Evolutionary conservation across 92 coral and sea anemone species (phyloP), one percentile per base, ranked within the genome.

Genomic region (Phenganax stokvisi): DNA sequence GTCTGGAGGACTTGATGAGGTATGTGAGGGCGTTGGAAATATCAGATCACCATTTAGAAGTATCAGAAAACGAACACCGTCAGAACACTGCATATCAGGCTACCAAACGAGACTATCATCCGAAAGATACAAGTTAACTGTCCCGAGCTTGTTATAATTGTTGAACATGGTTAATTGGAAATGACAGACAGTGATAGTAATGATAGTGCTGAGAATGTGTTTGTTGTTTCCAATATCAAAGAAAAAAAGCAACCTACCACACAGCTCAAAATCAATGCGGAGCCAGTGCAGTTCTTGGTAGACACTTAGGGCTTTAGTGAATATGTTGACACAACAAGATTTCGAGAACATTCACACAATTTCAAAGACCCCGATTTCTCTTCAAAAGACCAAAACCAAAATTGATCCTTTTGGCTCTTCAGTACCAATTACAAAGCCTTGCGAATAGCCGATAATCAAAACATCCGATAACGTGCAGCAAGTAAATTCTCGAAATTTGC

Each of bases 251-350:
- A 64, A 44, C 17, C 64, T 31, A 75, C 84, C 37, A 7, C 84
- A 58, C 47, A 80, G 12, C 62, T 80, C 9, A 55, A 20, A 54
- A 25, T 67, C 56, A 56, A 80, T 16, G 76, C 52, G 15, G 84
- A 64, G 12, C 7, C 31, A 65, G 58, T 79, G 7, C 30, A 37
- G 57, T 71, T 82, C 73, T 55, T 73, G 54, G 64, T 82, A 6
- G 85, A 82, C 51, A 71, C 85, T 20, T 10, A 80, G 85, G 12
- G 85, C 85, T 11, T 52, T 73, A 70, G 85, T 82, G 56, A 82
- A 82, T 54, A 71, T 82, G 37, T n/a, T 82, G 79, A 57, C 80
- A 27, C 57, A 1, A 10, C 47, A 55, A 12, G 79, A 69, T 44
- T 81, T 52, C 44, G 85, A 59, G 28, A 20, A 12, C 17, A 28